Evolutionary conservation across 2,888 invertebrate genomes (phyloP), one percentile per base, ranked within the genome.

Genomic region (Barypeithes pellucidus): DNA sequence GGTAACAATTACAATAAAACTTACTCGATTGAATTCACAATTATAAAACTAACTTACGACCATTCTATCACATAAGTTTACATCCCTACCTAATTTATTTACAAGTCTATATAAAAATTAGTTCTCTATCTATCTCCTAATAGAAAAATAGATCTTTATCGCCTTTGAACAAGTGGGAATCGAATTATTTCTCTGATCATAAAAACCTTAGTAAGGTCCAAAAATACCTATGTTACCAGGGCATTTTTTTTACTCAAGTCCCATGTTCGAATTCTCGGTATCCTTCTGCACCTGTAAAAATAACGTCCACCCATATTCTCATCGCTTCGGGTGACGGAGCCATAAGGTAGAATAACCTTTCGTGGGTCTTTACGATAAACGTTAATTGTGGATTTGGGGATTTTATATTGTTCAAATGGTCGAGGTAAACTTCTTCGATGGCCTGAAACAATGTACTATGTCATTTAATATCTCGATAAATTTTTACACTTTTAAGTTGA

Each of bases 361-460:
- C 95, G 77, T 94, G 91, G 0, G 98, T 97, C 87, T 98, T 98
- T 72, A 98, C 94, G 81, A 97, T 95, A 85, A 98, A 98, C 2
- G 97, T 98, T 75, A 96, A 90, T 73, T 95, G 93, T 0, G 96
- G 95, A 80, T 94, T 95, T 0, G 97, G 96, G 65, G 96, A 96
- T 86, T 95, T 95, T 0, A 96, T 94, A 0, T 93, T 93, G 86
- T 96, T 95, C 83, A 96, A 91, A 87, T 98, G 98, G 87, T 98
- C 98, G 77, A 98, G 91, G 86, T 98, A 98, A 12, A 98, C 98
- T 88, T 98, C 98, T 87, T 96, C 95, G 80, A 98, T 98, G 36
- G 96, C 95, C 94, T 97, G 89, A 43, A 84, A 85, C 36, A 39
- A 72, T 67, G 47, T 22, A 18, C 20, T 47, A 14, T 16, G n/a